phyloP scores from a whole-genome alignment of 2,113 vertebrate genomes.

The Chamaetylas fuelleborni region DNA sequence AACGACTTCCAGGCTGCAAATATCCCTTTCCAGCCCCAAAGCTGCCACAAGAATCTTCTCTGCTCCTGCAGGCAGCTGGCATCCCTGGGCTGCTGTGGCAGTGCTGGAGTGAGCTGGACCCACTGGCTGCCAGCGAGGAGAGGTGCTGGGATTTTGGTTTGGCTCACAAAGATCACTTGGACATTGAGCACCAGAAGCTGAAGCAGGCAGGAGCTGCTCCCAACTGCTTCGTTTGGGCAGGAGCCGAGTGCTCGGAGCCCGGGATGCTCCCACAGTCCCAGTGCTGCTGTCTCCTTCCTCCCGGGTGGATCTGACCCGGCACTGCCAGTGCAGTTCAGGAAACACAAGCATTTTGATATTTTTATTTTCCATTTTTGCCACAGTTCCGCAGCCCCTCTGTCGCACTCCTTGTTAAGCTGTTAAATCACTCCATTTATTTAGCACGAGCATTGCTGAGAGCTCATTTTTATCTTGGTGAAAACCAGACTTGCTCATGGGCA shows the following conservation, averaged over 20 bases:
- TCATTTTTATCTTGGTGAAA: conserved; percentile 84
- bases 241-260: background rate
- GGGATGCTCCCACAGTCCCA: background rate
- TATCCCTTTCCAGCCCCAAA: background rate
- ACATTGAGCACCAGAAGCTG: accelerated
- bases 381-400: conserved; percentile 72
- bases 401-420: conserved; percentile 76
- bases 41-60: background rate
- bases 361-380: conserved; percentile 73
- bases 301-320: accelerated
- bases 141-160: background rate
- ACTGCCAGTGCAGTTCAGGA: background rate
- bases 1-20: background rate
- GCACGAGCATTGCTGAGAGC: conserved; percentile 81
- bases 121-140: accelerated
- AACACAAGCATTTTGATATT: background rate
- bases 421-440: conserved; percentile 87
- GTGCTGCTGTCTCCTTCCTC: background rate
- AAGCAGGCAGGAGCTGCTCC: background rate
- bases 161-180: accelerated
- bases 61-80: background rate
- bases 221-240: accelerated
- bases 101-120: accelerated
- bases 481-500: conserved; percentile 81
- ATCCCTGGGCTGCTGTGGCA: background rate